Percentiles rank a stretch among this genome's conserved stretches.
Evolutionary conservation across 2,888 invertebrate genomes (phyloP).

Genomic region (Drosophila hamatofila): DNA sequence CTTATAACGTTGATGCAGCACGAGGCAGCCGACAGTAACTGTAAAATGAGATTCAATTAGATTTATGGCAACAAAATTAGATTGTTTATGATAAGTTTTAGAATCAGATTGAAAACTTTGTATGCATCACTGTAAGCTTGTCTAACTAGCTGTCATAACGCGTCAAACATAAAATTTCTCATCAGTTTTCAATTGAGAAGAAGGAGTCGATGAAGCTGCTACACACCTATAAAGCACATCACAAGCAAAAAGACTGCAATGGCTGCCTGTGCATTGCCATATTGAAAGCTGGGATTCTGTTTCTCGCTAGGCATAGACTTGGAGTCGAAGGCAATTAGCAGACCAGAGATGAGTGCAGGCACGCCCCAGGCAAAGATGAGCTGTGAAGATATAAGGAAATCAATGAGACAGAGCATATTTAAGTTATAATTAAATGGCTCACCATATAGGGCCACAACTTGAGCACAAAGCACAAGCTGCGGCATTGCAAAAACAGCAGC

Average conservation of each 20-base stretch:
- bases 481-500: constrained; percentile 92
- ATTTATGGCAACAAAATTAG: accelerated
- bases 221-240: constrained; percentile 91
- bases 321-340: constrained; percentile 88
- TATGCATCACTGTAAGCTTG: constrained; percentile 75
- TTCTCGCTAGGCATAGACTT: constrained; percentile 87
- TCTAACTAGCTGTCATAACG: constrained; percentile 51
- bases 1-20: constrained; percentile 92
- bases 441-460: constrained; percentile 90
- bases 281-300: constrained; percentile 91
- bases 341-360: constrained; percentile 89
- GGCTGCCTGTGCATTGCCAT: constrained; percentile 91
- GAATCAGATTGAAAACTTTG: constrained; percentile 85
- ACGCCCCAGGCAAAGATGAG: constrained; percentile 88
- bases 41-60: constrained; percentile 61
- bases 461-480: constrained; percentile 93
- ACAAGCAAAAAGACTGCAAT: constrained; percentile 91
- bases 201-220: no score
- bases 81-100: background rate
- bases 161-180: constrained; percentile 53
- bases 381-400: constrained; percentile 84
- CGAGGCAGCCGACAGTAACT: constrained; percentile 93
- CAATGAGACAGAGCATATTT: background rate
- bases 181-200: constrained; percentile 38
- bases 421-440: background rate